These are phyloP conservation scores for Cantharis flavilabris DNA, from an alignment of 2,888 invertebrate genomes.

Conservation along the genomic window DNA sequence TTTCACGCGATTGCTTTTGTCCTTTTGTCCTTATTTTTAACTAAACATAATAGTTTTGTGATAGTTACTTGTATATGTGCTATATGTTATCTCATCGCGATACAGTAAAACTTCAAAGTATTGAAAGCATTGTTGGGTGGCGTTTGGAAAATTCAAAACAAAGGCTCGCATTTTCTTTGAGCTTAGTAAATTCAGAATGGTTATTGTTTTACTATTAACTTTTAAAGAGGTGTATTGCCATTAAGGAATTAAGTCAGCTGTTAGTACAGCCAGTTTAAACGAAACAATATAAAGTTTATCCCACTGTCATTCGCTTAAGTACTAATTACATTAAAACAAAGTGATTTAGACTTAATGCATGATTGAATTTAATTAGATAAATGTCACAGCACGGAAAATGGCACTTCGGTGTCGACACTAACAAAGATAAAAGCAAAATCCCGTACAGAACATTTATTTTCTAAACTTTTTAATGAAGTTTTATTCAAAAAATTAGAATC, in stretches of 20 bases:
- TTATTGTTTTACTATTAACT: constrained; percentile 13
- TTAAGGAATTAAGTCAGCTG: constrained; percentile 21
- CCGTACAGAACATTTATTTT: constrained; percentile 15
- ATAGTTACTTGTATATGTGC: constrained; percentile 12
- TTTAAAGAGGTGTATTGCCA: constrained; percentile 15
- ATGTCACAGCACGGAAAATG: constrained; percentile 31
- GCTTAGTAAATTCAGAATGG: not conserved
- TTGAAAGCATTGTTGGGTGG: not conserved
- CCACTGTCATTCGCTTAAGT: constrained; percentile 40
- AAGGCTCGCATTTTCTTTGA: not conserved
- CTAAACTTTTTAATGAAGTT: constrained; percentile 10
- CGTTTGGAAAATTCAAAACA: not conserved
- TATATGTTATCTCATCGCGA: constrained; percentile 7
- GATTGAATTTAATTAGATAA: constrained; percentile 48
- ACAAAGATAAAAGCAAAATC: constrained; percentile 23
- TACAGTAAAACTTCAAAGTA: constrained; percentile 3
- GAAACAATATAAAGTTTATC: constrained; percentile 42
- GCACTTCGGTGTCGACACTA: constrained; percentile 18
- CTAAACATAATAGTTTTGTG: constrained; percentile 28
- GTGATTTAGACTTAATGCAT: constrained; percentile 45
- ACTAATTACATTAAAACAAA: constrained; percentile 49
- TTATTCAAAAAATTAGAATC: not conserved
- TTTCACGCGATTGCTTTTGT: constrained; percentile 25
- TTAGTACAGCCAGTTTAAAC: constrained; percentile 23
- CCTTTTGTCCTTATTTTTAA: constrained; percentile 26